These are phyloP conservation scores for Podarcis siculus DNA, from an alignment of 2,797 vertebrate species.

Conservation along the genomic window DNA sequence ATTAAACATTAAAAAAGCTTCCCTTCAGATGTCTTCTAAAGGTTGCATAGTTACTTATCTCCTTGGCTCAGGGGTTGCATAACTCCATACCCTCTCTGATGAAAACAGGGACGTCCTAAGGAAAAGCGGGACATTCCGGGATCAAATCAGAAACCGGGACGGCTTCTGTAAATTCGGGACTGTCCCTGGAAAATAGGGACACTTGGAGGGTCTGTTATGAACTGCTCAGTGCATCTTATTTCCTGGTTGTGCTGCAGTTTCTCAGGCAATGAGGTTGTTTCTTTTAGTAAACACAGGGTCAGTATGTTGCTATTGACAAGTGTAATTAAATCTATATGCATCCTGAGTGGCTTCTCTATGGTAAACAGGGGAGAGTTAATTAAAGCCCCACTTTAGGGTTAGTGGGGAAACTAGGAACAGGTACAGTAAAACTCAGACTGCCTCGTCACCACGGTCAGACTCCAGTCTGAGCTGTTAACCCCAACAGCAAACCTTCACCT, in stretches of 20 bases:
- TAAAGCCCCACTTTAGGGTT: neutral
- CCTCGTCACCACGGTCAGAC: neutral
- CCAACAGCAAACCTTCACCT: neutral
- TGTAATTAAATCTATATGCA: conserved; percentile 5
- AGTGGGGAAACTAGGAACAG: neutral
- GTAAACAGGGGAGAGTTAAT: conserved; percentile 8
- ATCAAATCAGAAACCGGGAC: too few relatives aligned
- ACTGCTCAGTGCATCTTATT: neutral
- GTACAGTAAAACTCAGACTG: neutral
- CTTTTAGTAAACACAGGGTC: neutral
- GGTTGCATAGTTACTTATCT: too few relatives aligned
- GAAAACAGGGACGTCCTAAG: too few relatives aligned
- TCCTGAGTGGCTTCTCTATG: neutral
- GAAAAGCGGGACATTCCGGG: too few relatives aligned
- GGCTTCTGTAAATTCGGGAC: too few relatives aligned
- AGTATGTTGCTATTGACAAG: conserved; percentile 11
- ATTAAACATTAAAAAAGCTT: too few relatives aligned
- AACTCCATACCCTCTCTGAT: too few relatives aligned
- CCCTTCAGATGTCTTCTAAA: too few relatives aligned
- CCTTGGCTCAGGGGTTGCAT: too few relatives aligned
- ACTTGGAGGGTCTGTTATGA: too few relatives aligned
- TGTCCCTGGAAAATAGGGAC: too few relatives aligned
- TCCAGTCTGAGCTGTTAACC: neutral
- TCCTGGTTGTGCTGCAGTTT: neutral
- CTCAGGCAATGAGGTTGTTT: neutral